Base-by-base conservation (phyloP, 2,888 invertebrate species). In the Machimus rusticus region DNA sequence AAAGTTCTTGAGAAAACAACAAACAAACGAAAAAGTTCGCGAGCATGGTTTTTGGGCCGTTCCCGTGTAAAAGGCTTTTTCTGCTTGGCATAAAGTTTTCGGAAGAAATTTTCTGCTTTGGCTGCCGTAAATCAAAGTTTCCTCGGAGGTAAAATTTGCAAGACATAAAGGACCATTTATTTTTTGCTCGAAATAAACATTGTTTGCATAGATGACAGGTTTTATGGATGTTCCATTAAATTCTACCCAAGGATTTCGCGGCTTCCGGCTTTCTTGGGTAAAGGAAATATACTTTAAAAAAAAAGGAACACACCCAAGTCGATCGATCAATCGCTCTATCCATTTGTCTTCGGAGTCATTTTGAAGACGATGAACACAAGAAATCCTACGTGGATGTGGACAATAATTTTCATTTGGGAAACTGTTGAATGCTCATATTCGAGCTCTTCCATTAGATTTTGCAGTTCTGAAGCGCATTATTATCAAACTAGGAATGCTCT, bases 61-160 rank as follows among this genome's bases (percentile, higher is more conserved):
- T 76, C 37, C 76, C 34, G 76, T 76, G 76, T 76, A 76, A 37
- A 76, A 76, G 37, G 66, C 76, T 37, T 76, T 76, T 76, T 76
- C 76, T 76, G 76, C 34, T 76, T 76, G 34, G 76, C 16, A 76
- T 76, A 76, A 76, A 76, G 34, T 76, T 76, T 76, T 76, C n/a
- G 28, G 34, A 37, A 76, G 76, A 76, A 34, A 76, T 76, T 76
- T 76, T 76, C 76, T 37, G 28, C 76, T 76, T 76, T 76, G 16
- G 76, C 76, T 76, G 34, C 37, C 76, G 76, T 76, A 76, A 76
- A 76, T 76, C 76, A 76, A 76, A 76, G 34, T 76, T 76, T 76
- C 28, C 76, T 76, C 76, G 28, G 34, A 76, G 76, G 76, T 76
- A 76, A 66, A 66, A 66, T 66, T 66, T 66, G 66, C 66, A 66